Conservation (phyloP, 2,797 vertebrate species). For the Crenichthys baileyi region DNA sequence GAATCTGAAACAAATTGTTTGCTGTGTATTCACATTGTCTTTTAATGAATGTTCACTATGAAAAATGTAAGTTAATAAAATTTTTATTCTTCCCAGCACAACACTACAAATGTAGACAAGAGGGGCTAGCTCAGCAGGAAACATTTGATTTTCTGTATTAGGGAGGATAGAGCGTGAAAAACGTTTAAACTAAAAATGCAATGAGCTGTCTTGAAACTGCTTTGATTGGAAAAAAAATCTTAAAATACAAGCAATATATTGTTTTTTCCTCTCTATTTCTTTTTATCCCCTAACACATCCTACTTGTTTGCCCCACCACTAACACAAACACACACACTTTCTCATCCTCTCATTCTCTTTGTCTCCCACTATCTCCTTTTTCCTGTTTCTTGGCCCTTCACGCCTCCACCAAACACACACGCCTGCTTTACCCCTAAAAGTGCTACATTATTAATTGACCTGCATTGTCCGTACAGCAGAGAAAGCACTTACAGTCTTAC, state of each 20-base stretch:
- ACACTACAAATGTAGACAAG: background rate
- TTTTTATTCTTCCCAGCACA: background rate
- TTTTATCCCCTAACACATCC: constrained; percentile 10
- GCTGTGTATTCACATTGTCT: too few species aligned
- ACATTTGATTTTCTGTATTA: background rate
- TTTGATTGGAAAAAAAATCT: constrained; percentile 34
- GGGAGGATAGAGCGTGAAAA: background rate
- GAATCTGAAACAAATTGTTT: background rate
- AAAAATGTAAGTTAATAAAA: background rate
- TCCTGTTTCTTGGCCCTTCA: constrained; percentile 18
- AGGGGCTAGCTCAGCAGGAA: background rate
- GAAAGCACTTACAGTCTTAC: constrained; percentile 46
- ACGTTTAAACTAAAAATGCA: constrained; percentile 5
- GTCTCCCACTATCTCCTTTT: constrained; percentile 40
- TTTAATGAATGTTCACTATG: background rate
- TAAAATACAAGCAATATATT: background rate
- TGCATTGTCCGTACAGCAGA: constrained; percentile 63
- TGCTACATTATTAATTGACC: constrained; percentile 78
- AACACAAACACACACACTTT: background rate
- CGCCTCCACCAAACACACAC: constrained; percentile 53
- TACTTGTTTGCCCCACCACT: constrained; percentile 10
- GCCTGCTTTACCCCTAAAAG: constrained; percentile 72
- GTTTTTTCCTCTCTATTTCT: constrained; percentile 9
- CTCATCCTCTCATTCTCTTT: constrained; percentile 53
- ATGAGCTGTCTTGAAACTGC: background rate